Evolutionary conservation across 2,888 invertebrate genomes (phyloP), one percentile per base, ranked within the genome.

Genomic region (Agrotis segetum): DNA sequence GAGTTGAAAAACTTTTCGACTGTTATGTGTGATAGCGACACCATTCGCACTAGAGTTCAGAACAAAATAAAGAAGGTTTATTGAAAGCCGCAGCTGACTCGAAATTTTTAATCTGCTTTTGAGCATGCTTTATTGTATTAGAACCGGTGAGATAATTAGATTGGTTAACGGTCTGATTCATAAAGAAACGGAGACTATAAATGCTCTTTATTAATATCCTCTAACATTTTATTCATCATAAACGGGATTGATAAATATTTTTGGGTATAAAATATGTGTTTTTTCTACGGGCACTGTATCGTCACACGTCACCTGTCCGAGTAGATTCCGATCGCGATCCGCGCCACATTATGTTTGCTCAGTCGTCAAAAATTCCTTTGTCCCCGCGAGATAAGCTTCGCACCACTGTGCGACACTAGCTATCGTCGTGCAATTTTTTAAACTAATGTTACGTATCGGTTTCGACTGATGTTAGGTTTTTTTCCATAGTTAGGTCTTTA

Each of bases 291-390:
- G 72, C 79, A 74, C 84, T 91, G 90, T 92, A 91, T 90, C 91
- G 91, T 87, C 90, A 85, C 90, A 84, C 88, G 92, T 94, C 94
- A 94, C 95, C 94, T 94, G 94, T 92, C 94, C 91, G 83, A 84
- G 77, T 74, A 87, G 90, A 92, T 92, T 88, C 85, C 82, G 88
- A 93, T 93, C 90, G 82, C 87, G 88, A 91, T 88, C 85, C 84
- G 79, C 74, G 65, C 82, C 84, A 88, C 91, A 93, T 95, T 94
- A 93, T 95, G 91, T 91, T 92, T 94, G 94, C 84, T 92, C 94
- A 93, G 92, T 95, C 95, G 93, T 92, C 92, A 92, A 94, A 93
- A 91, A 91, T 90, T 92, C 94, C 92, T 94, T 95, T 95, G 94
- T 95, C 90, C 91, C 81, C 77, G 50, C 67, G 62, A 87, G 94